Evolutionary conservation across 2,797 vertebrate genomes (phyloP).

Genomic region (Fistularia tabacaria): DNA sequence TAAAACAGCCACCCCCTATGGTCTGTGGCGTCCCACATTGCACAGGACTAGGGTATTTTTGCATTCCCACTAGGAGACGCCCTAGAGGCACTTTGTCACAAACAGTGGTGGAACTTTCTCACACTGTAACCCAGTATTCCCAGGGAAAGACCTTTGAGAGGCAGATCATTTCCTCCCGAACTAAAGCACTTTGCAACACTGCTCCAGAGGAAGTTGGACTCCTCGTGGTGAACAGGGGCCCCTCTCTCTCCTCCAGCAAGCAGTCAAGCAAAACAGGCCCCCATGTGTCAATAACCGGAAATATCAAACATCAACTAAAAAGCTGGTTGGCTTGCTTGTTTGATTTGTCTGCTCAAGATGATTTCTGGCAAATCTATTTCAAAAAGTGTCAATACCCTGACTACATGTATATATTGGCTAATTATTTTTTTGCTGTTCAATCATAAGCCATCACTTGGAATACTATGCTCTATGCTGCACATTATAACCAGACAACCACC

Average conservation of each 20-base stretch:
- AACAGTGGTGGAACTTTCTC: slow-evolving; percentile 69
- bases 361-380: slow-evolving; percentile 43
- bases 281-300: slow-evolving; percentile 70
- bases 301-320: slow-evolving; percentile 71
- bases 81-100: slow-evolving; percentile 55
- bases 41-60: slow-evolving; percentile 39
- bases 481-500: no score
- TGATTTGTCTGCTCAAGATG: slow-evolving; percentile 57
- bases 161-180: slow-evolving; percentile 69
- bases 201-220: slow-evolving; percentile 43
- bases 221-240: slow-evolving; percentile 48
- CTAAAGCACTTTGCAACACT: slow-evolving; percentile 62
- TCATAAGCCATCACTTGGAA: no score
- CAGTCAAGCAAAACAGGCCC: slow-evolving; percentile 58
- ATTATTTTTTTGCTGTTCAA: background rate
- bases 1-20: no score
- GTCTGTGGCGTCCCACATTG: background rate
- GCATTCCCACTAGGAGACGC: slow-evolving; percentile 37
- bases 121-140: slow-evolving; percentile 80
- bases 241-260: slow-evolving; percentile 43
- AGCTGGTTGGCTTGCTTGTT: slow-evolving; percentile 67
- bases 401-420: slow-evolving; percentile 12
- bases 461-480: no score
- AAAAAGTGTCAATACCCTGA: slow-evolving; percentile 31
- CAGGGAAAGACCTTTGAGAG: slow-evolving; percentile 44